phyloP scores from a whole-genome alignment of 2,888 invertebrate genomes.

The Trissoscelio sp. region DNA sequence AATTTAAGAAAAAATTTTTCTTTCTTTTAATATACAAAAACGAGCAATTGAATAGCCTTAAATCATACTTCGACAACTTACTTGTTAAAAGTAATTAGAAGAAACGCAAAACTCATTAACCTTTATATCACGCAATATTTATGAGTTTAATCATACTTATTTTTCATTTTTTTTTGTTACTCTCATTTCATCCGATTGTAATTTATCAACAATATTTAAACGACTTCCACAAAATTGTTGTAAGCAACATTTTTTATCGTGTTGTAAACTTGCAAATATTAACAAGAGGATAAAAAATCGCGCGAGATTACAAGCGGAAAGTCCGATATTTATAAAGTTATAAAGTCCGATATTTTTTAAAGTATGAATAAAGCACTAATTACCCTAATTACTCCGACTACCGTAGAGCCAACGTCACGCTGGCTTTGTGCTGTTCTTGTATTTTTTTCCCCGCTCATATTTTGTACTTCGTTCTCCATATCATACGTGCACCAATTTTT shows the following conservation, averaged over 20 bases:
- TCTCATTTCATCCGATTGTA: no score
- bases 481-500: constrained; percentile 42
- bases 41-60: constrained; percentile 26
- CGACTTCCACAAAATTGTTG: no score
- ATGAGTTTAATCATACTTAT: not conserved
- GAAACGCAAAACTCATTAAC: constrained; percentile 36
- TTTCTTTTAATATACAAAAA: constrained; percentile 14
- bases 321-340: constrained; percentile 46
- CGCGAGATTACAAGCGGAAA: constrained; percentile 17
- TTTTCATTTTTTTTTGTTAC: no score
- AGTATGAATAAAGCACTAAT: constrained; percentile 46
- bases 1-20: constrained; percentile 8
- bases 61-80: constrained; percentile 41
- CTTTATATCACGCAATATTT: constrained; percentile 11
- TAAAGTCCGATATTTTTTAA: constrained; percentile 42
- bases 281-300: constrained; percentile 5
- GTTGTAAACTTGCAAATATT: constrained; percentile 9
- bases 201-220: no score
- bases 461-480: constrained; percentile 30
- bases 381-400: constrained; percentile 51
- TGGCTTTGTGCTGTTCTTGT: constrained; percentile 33
- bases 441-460: constrained; percentile 6
- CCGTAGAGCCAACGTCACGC: constrained; percentile 28
- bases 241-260: no score
- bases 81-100: constrained; percentile 28